phyloP scores from a whole-genome alignment of 2,888 invertebrate genomes.

The Mythimna lalbum region DNA sequence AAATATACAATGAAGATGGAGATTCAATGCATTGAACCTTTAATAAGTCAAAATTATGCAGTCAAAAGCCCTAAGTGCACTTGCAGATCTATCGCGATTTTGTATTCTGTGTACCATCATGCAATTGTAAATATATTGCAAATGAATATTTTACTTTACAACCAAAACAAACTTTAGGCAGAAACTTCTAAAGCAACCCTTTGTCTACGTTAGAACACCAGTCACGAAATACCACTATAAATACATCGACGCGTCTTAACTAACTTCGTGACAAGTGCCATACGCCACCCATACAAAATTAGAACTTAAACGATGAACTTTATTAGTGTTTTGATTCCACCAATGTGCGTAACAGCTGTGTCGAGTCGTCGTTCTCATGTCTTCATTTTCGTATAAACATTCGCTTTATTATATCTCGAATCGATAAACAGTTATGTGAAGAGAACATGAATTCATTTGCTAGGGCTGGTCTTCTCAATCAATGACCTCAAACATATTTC shows the following conservation, averaged over 20 bases:
- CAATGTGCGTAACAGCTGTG: conserved; percentile 83
- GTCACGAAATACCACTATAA: conserved; percentile 77
- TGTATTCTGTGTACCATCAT: conserved; percentile 18
- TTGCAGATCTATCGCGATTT: conserved; percentile 20
- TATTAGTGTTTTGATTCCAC: conserved; percentile 80
- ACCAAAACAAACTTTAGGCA: conserved; percentile 37
- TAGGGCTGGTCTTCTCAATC: conserved; percentile 78
- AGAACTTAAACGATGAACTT: conserved; percentile 83
- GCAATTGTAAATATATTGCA: conserved; percentile 30
- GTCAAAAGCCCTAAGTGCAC: conserved; percentile 10
- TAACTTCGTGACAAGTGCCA: conserved; percentile 81
- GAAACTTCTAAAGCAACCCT: conserved; percentile 52
- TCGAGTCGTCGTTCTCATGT: conserved; percentile 69
- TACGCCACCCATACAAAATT: conserved; percentile 83
- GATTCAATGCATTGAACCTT: conserved; percentile 19
- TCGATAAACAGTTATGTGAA: conserved; percentile 74
- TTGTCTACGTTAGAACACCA: conserved; percentile 65
- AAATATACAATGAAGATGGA: conserved; percentile 23
- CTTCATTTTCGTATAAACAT: conserved; percentile 72
- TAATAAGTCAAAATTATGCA: conserved; percentile 24
- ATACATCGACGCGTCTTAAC: conserved; percentile 74
- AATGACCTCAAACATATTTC: conserved; percentile 86
- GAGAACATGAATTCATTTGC: conserved; percentile 63
- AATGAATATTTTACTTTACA: conserved; percentile 35
- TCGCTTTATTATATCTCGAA: conserved; percentile 60